Evolutionary conservation across 1,140 invertebrate genomes (phyloP).

Genomic region (Diorhabda sublineata): DNA sequence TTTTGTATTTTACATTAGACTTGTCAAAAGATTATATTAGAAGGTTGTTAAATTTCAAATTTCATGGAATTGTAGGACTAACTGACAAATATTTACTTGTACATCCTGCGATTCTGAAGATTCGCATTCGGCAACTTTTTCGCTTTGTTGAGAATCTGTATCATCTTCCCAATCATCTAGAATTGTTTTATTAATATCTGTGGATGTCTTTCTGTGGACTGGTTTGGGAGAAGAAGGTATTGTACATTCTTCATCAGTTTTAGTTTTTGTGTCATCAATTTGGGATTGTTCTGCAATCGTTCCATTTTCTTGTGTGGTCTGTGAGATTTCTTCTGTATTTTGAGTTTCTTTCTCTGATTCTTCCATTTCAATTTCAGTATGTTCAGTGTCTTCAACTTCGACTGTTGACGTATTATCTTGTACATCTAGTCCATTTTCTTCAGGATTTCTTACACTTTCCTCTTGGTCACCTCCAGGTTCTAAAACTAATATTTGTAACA

Average conservation of each 20-base stretch:
- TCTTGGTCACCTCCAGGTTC: too few relatives aligned
- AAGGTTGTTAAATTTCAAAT: too few relatives aligned
- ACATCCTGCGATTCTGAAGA: neutral
- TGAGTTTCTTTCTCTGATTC: conserved; percentile 52
- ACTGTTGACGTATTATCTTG: neutral
- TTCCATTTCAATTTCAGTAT: conserved; percentile 55
- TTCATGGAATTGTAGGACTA: neutral
- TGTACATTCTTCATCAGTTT: conserved; percentile 9
- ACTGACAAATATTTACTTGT: neutral
- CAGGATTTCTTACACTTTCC: neutral
- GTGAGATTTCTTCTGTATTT: neutral
- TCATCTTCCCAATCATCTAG: conserved; percentile 48
- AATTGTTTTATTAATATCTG: conserved; percentile 37
- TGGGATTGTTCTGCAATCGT: neutral
- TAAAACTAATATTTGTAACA: neutral
- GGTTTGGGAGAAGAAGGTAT: conserved; percentile 5
- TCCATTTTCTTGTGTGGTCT: conserved; percentile 13
- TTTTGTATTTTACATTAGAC: too few relatives aligned
- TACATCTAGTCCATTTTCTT: conserved; percentile 3
- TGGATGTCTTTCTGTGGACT: neutral
- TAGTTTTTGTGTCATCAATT: too few relatives aligned
- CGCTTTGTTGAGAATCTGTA: conserved; percentile 45
- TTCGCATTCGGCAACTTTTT: conserved; percentile 9
- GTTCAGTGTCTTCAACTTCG: neutral
- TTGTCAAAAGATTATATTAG: too few relatives aligned